phyloP scores from a whole-genome alignment of 1,140 invertebrate genomes.

The Lordiphosa mommai region DNA sequence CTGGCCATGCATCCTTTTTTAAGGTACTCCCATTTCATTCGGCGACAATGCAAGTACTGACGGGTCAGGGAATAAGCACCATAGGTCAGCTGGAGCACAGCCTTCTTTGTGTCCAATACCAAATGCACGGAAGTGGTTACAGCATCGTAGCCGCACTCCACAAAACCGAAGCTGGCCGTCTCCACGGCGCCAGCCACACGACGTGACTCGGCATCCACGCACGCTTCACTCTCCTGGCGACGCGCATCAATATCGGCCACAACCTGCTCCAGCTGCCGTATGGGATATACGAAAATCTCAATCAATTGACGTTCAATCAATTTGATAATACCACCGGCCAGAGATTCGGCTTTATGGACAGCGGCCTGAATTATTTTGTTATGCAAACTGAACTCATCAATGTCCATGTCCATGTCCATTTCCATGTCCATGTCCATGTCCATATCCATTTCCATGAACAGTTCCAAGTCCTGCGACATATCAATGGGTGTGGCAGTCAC shows the following conservation, averaged over 20 bases:
- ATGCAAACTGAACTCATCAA: conserved; percentile 17
- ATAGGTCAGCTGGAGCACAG: conserved; percentile 33
- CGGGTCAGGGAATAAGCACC: conserved; percentile 21
- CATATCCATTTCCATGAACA: not conserved
- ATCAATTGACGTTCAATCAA: conserved; percentile 33
- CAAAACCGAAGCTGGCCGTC: conserved; percentile 26
- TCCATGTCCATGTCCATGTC: not conserved
- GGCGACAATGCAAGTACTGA: not conserved
- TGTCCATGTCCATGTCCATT: not conserved
- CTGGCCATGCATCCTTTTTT: conserved; percentile 11
- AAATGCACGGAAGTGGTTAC: conserved; percentile 27
- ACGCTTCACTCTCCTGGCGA: conserved; percentile 29
- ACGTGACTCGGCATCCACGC: conserved; percentile 25
- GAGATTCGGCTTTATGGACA: conserved; percentile 7
- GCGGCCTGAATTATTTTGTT: conserved; percentile 11
- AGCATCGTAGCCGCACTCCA: conserved; percentile 29
- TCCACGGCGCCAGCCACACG: conserved; percentile 13
- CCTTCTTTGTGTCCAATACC: conserved; percentile 21
- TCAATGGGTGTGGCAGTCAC: not conserved
- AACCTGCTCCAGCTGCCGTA: conserved; percentile 27
- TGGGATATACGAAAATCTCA: conserved; percentile 44
- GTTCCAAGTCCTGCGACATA: not conserved
- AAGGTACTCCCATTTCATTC: conserved; percentile 2
- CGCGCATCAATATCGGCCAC: conserved; percentile 26
- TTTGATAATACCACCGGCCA: conserved; percentile 16